Conservation (phyloP, 2,797 vertebrate genomes). For the Arremon aurantiirostris region DNA sequence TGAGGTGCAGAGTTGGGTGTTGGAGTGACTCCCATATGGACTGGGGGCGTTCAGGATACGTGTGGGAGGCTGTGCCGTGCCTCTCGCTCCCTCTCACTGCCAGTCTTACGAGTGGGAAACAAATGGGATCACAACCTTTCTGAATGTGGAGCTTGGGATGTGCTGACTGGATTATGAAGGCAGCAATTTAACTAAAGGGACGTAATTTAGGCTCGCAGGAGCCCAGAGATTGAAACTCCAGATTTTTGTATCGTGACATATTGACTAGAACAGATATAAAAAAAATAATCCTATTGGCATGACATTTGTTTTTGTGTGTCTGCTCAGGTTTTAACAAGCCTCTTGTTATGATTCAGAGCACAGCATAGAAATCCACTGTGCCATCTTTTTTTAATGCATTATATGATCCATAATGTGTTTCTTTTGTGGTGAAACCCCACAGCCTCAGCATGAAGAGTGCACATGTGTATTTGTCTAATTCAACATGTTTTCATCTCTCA, state of each 20-base stretch:
- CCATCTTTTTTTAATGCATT: not conserved
- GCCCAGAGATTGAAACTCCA: not conserved
- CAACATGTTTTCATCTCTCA: not conserved
- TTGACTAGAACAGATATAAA: not conserved
- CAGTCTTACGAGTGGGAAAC: not conserved
- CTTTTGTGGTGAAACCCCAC: not conserved
- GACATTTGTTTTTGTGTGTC: not conserved
- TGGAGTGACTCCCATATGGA: not conserved
- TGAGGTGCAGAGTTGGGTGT: not conserved
- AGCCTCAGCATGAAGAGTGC: not conserved
- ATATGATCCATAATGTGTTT: not conserved
- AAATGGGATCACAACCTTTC: not conserved
- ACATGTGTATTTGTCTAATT: constrained; percentile 26
- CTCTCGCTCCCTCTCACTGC: not conserved
- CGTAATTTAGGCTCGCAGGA: not conserved
- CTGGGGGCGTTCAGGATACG: not conserved
- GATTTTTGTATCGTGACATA: not conserved
- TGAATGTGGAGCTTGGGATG: not conserved
- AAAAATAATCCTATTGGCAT: not conserved
- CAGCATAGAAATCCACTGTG: not conserved
- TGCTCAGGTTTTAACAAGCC: not conserved
- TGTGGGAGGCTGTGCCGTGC: not conserved
- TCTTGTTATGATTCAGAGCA: not conserved
- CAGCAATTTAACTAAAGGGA: not conserved
- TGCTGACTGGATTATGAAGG: not conserved